Conservation (phyloP, 2,113 vertebrate species). For the Taxidea taxus region DNA sequence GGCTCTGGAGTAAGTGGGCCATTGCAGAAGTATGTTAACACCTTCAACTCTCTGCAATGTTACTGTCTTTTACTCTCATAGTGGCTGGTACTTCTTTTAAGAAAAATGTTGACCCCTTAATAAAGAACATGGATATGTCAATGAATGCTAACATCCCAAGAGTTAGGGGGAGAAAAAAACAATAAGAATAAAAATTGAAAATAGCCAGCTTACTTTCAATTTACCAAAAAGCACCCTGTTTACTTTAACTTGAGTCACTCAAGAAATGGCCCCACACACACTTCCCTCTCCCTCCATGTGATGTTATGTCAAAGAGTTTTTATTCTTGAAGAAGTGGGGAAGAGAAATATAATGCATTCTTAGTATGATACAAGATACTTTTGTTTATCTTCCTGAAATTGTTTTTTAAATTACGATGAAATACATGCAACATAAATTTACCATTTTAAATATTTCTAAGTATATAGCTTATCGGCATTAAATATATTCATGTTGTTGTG, state of each 20-base stretch:
- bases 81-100: not conserved
- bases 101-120: not conserved
- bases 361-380: not conserved
- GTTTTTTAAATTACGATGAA: not conserved
- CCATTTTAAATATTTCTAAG: not conserved
- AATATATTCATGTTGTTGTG: not conserved
- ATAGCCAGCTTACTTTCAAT: not conserved
- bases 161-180: not conserved
- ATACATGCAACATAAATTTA: not conserved
- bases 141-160: not conserved
- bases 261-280: not conserved
- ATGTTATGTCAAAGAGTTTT: not conserved
- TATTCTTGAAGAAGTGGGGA: not conserved
- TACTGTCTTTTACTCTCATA: not conserved
- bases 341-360: not conserved
- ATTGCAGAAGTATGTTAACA: not conserved
- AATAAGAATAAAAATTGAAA: not conserved
- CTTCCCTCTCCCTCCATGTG: not conserved
- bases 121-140: not conserved
- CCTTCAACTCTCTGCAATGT: not conserved
- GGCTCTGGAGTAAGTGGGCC: not conserved
- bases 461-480: not conserved
- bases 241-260: not conserved
- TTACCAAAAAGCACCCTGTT: not conserved
- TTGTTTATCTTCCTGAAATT: not conserved